Percentiles rank a stretch among this genome's conserved stretches.
phyloP scores from a whole-genome alignment of 2,797 vertebrate genomes.

The Sebastes hopkinsi region DNA sequence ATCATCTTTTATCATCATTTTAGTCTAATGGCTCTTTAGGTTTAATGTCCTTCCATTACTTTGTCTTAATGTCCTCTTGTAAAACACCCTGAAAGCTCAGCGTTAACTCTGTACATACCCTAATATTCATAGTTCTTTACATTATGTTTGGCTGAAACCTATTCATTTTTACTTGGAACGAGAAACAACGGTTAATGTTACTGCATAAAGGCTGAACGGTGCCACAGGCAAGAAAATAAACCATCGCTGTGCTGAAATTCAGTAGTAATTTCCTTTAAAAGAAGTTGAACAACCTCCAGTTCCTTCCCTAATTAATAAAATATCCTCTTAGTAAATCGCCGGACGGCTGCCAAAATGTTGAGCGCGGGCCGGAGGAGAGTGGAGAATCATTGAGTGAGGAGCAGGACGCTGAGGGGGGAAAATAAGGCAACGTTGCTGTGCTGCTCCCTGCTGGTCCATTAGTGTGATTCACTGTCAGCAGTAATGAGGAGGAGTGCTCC shows the following conservation, averaged over 20 bases:
- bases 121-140: slow-evolving; percentile 6
- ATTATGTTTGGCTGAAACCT: slow-evolving; percentile 5
- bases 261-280: not conserved
- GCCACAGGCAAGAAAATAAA: slow-evolving; percentile 2
- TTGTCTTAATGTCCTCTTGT: not conserved
- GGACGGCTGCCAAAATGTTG: not conserved
- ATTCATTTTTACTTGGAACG: not conserved
- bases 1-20: not conserved
- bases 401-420: not conserved
- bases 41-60: not conserved
- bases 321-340: slow-evolving; percentile 28
- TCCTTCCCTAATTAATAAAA: slow-evolving; percentile 50
- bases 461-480: slow-evolving; percentile 14
- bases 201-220: not conserved
- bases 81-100: not conserved
- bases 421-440: slow-evolving; percentile 20
- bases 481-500: not conserved
- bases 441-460: slow-evolving; percentile 65
- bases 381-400: not conserved
- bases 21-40: not conserved
- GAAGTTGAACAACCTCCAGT: slow-evolving; percentile 30
- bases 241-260: slow-evolving; percentile 1
- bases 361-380: not conserved
- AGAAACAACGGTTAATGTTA: not conserved
- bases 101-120: not conserved